Evolutionary conservation across 2,888 invertebrate species (phyloP).

Genomic region (Slavum lentiscoides): DNA sequence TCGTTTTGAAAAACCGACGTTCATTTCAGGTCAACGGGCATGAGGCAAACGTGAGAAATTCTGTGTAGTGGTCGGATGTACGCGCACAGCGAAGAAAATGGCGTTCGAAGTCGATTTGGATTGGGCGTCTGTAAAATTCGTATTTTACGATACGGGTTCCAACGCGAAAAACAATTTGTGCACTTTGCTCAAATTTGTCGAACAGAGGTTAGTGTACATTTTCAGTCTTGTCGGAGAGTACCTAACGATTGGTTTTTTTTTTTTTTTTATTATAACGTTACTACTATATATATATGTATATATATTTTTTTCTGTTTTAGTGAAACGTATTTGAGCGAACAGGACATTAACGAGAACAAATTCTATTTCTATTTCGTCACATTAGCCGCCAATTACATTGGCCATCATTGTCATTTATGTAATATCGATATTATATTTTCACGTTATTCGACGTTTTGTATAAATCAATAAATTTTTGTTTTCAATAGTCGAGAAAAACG

Average conservation of each 20-base stretch:
- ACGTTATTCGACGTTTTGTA: neutral
- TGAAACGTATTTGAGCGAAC: slow-evolving; percentile 26
- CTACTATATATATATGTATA: no score
- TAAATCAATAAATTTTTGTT: neutral
- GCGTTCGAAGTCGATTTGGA: neutral
- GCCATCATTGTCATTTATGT: slow-evolving; percentile 43
- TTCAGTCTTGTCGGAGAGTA: neutral
- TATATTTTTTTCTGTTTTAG: slow-evolving; percentile 7
- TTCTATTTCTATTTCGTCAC: slow-evolving; percentile 44
- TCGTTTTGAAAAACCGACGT: neutral
- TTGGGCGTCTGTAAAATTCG: slow-evolving; percentile 43
- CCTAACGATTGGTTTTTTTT: neutral
- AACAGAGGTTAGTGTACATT: slow-evolving; percentile 20
- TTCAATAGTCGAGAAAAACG: slow-evolving; percentile 31
- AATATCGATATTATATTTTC: slow-evolving; percentile 2
- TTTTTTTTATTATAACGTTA: no score
- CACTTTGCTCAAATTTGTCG: slow-evolving; percentile 40
- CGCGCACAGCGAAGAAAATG: slow-evolving; percentile 6
- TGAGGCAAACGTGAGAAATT: neutral
- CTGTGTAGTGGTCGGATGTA: slow-evolving; percentile 20
- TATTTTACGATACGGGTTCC: slow-evolving; percentile 38
- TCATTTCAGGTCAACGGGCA: neutral
- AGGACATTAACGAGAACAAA: slow-evolving; percentile 30
- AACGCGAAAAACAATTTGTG: slow-evolving; percentile 25
- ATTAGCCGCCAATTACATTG: slow-evolving; percentile 44